phyloP scores from a whole-genome alignment of 1,140 invertebrate species.

The Aphelenchoides fujianensis region DNA sequence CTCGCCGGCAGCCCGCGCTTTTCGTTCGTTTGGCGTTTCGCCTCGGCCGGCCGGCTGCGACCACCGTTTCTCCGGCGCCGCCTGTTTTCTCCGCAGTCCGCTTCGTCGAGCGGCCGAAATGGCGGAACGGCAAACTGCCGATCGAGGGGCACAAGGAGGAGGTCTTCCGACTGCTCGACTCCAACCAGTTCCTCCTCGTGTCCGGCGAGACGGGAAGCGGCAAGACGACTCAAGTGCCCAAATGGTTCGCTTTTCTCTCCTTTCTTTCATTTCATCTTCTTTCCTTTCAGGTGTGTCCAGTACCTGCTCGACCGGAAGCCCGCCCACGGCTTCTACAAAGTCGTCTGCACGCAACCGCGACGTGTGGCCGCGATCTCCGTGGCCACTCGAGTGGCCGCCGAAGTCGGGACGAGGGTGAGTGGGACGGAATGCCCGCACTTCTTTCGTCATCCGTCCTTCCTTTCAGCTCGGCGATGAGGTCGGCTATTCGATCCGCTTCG shows the following conservation, averaged over 20 bases:
- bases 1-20: too few relatives aligned
- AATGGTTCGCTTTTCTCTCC: too few relatives aligned
- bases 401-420: constrained; percentile 66
- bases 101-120: too few relatives aligned
- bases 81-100: too few relatives aligned
- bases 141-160: constrained; percentile 32
- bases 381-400: constrained; percentile 74
- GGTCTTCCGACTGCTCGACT: constrained; percentile 19
- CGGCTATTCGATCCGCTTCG: constrained; percentile 74
- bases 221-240: constrained; percentile 72
- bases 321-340: constrained; percentile 45
- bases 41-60: too few relatives aligned
- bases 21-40: too few relatives aligned
- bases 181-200: constrained; percentile 36
- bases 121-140: too few relatives aligned
- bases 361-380: constrained; percentile 93
- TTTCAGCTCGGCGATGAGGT: constrained; percentile 65
- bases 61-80: too few relatives aligned
- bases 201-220: constrained; percentile 41
- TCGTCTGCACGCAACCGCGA: constrained; percentile 89
- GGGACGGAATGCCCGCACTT: constrained; percentile 66
- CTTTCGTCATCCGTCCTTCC: constrained; percentile 24
- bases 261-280: too few relatives aligned
- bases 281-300: too few relatives aligned
- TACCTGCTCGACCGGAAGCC: constrained; percentile 67